A percentile compares a stretch with the other conserved stretches of the same genome.
phyloP scores from a whole-genome alignment of 2,888 invertebrate genomes.

The Tetragonisca angustula region DNA sequence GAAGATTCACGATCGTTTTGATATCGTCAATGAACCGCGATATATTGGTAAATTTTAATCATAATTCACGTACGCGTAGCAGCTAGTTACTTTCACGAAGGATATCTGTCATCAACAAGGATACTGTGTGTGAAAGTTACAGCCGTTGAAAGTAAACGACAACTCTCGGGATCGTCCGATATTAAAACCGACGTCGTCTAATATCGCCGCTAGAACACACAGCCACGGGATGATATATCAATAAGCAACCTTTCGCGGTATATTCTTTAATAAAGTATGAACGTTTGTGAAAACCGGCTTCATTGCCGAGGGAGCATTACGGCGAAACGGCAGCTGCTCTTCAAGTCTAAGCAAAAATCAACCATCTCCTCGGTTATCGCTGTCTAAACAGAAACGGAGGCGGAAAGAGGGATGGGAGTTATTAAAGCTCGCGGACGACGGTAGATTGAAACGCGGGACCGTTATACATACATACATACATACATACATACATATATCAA shows the following conservation, averaged over 20 bases:
- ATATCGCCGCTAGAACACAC: constrained; percentile 25
- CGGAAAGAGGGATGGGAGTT: constrained; percentile 18
- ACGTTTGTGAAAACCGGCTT: constrained; percentile 30
- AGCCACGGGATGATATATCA: constrained; percentile 21
- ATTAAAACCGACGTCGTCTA: constrained; percentile 37
- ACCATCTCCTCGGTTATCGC: not conserved
- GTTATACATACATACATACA: no score
- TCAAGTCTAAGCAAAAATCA: constrained; percentile 10
- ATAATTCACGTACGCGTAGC: no score
- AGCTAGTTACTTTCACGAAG: not conserved
- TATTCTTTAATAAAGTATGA: constrained; percentile 46
- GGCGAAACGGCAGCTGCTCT: constrained; percentile 13
- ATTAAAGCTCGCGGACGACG: constrained; percentile 21
- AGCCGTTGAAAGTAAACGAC: not conserved
- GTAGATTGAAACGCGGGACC: constrained; percentile 26
- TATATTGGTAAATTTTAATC: no score
- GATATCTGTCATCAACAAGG: not conserved
- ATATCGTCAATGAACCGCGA: no score
- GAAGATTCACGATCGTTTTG: no score
- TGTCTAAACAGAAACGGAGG: constrained; percentile 37
- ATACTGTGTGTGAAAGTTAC: not conserved
- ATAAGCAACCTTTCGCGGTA: constrained; percentile 10
- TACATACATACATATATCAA: no score
- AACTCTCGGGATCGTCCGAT: not conserved
- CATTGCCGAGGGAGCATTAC: not conserved